Percentiles rank a stretch among this genome's conserved stretches.
These are phyloP conservation scores for Ochlodes sylvanus DNA, from an alignment of 2,888 invertebrate genomes.

Conservation along the genomic window DNA sequence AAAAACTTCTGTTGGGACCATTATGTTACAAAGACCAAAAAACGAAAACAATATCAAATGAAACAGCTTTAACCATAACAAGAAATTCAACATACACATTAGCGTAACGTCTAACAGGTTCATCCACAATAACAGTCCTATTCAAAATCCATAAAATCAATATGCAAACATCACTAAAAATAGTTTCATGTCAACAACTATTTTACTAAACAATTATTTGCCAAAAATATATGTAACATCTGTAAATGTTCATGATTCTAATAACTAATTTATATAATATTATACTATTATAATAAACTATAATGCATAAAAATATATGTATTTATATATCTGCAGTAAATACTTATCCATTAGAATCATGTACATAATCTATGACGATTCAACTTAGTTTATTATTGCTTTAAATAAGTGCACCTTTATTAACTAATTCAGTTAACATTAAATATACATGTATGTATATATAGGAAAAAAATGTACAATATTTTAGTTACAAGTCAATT, in stretches of 20 bases:
- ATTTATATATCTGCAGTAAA: constrained; percentile 2
- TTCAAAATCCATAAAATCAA: constrained; percentile 14
- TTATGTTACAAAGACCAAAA: constrained; percentile 4
- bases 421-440: background rate
- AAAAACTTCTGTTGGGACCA: background rate
- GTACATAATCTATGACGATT: background rate
- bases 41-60: constrained; percentile 19
- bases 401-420: background rate
- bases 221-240: background rate
- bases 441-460: no score
- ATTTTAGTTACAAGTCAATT: no score
- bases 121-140: constrained; percentile 10
- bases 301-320: constrained; percentile 4
- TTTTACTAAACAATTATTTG: background rate
- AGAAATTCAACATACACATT: constrained; percentile 2
- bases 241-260: no score
- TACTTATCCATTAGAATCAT: constrained; percentile 8
- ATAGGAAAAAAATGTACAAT: no score
- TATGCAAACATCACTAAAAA: background rate
- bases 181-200: background rate
- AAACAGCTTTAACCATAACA: constrained; percentile 15
- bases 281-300: background rate
- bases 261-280: background rate
- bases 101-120: background rate
- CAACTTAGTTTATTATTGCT: background rate